These are phyloP conservation scores for Zosterops pallidus DNA, from an alignment of 2,113 vertebrate genomes.

Conservation along the genomic window DNA sequence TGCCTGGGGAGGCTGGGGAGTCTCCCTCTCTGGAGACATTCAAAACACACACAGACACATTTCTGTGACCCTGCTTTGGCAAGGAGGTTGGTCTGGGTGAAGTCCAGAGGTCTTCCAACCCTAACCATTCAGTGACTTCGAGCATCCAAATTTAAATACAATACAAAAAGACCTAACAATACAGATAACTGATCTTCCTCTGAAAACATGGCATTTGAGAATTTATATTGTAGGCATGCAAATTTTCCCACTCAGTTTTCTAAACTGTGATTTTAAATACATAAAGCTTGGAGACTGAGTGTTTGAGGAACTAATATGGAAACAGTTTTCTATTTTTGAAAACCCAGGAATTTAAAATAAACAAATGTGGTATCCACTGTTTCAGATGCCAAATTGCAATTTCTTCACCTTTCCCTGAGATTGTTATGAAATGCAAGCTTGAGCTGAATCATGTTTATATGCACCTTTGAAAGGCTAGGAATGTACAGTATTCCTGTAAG, in stretches of 20 bases:
- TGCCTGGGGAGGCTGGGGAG: neutral
- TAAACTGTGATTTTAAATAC: neutral
- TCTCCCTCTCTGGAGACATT: neutral
- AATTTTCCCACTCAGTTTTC: neutral
- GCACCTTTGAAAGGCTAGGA: neutral
- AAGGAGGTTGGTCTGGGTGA: neutral
- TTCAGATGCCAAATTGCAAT: neutral
- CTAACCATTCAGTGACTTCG: neutral
- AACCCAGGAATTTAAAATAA: neutral
- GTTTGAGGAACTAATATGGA: neutral
- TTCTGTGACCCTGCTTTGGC: neutral
- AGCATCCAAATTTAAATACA: neutral
- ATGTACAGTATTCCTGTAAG: neutral
- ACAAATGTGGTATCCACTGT: neutral
- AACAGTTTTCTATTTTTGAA: neutral
- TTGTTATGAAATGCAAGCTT: neutral
- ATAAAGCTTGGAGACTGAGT: neutral
- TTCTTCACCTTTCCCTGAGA: neutral
- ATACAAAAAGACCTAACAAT: neutral
- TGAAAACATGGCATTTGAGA: neutral
- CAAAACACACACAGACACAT: rapidly evolving
- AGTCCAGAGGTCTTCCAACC: neutral
- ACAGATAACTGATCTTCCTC: neutral
- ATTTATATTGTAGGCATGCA: neutral
- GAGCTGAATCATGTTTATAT: neutral